Conservation (phyloP, 2,797 vertebrate species). For the Garrulus glandarius region DNA sequence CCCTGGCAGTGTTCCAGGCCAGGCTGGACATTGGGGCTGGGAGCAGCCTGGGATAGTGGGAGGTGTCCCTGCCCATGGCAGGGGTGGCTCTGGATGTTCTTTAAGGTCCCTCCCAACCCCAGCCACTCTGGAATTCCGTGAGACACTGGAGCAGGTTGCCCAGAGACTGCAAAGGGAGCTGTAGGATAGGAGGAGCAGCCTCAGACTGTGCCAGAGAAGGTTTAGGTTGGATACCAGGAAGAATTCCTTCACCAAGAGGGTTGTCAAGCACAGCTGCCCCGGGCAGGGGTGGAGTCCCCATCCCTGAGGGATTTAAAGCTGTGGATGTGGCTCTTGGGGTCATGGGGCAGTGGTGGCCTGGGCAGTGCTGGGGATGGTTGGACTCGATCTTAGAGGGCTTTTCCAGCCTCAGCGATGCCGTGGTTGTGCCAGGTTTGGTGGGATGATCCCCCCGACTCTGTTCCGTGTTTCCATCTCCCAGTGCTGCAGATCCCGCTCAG, state of each 20-base stretch:
- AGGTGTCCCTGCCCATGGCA: neutral
- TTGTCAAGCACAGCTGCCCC: neutral
- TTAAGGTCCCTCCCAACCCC: neutral
- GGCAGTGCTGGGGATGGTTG: neutral
- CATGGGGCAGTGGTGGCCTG: neutral
- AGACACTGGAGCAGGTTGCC: neutral
- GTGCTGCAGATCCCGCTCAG: neutral
- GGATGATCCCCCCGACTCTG: neutral
- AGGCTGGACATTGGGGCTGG: neutral
- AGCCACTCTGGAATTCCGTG: neutral
- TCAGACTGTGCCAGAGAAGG: neutral
- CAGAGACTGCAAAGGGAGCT: neutral
- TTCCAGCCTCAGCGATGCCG: neutral
- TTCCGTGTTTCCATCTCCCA: rapidly evolving
- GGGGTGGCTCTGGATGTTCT: neutral
- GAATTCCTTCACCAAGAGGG: neutral
- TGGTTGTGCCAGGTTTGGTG: neutral
- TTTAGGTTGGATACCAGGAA: neutral
- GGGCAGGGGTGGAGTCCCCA: neutral
- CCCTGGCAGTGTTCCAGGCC: neutral
- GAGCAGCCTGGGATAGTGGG: neutral
- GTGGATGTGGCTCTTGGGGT: neutral
- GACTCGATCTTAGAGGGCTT: neutral
- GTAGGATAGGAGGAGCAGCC: rapidly evolving
- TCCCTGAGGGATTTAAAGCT: neutral